Percentiles rank a stretch among this genome's conserved stretches.
Conservation (phyloP, 2,888 invertebrate species). For the Nemotelus pantherinus region DNA sequence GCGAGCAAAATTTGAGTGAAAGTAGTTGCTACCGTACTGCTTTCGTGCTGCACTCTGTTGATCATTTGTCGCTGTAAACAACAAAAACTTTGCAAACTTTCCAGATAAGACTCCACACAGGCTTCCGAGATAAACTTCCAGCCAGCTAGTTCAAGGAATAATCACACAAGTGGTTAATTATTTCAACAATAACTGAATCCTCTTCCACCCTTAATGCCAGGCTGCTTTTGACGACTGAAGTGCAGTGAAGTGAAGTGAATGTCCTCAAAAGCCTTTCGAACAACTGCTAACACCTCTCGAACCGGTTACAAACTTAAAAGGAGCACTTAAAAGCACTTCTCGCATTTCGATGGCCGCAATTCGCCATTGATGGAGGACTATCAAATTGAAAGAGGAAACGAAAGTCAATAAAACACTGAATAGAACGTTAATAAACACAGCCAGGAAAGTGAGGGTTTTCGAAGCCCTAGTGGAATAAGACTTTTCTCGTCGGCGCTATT, state of each 20-base stretch:
- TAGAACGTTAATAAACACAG: constrained; percentile 14
- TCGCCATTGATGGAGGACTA: constrained; percentile 23
- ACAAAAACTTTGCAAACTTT: too few relatives aligned
- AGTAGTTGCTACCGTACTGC: too few relatives aligned
- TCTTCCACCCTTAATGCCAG: background rate
- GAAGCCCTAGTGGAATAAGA: too few relatives aligned
- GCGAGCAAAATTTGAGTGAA: too few relatives aligned
- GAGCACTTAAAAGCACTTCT: constrained; percentile 7
- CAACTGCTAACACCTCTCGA: constrained; percentile 40
- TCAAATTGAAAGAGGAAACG: constrained; percentile 34
- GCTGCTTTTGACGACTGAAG: constrained; percentile 26
- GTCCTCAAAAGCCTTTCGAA: constrained; percentile 34
- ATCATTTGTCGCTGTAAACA: too few relatives aligned
- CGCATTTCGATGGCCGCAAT: constrained; percentile 29
- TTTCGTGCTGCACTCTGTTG: too few relatives aligned
- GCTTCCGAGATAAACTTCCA: too few relatives aligned
- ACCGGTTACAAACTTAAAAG: constrained; percentile 32
- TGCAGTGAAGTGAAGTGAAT: constrained; percentile 38
- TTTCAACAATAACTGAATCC: constrained; percentile 25
- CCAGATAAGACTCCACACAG: too few relatives aligned
- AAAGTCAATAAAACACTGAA: constrained; percentile 36
- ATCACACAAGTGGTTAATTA: constrained; percentile 37
- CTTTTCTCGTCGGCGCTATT: too few relatives aligned
- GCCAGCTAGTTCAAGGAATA: too few relatives aligned
- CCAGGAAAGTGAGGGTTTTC: constrained; percentile 8